Conservation (phyloP, 2,113 vertebrate species). For the Crotophaga sulcirostris region DNA sequence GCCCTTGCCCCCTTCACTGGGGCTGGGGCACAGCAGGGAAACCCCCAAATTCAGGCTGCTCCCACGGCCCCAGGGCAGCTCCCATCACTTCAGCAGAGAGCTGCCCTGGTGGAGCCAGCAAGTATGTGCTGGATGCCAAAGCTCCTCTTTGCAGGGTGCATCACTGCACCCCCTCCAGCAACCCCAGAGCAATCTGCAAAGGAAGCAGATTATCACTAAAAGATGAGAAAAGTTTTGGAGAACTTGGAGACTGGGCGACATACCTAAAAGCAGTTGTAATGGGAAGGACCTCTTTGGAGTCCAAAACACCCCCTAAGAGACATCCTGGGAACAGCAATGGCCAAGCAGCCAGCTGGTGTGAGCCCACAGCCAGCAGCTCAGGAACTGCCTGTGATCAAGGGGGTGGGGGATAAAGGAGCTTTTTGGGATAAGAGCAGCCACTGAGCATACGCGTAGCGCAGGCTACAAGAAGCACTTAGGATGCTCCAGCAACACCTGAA, state of each 20-base stretch:
- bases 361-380: rapidly evolving
- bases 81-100: background rate
- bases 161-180: background rate
- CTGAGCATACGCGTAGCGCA: background rate
- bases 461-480: background rate
- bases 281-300: background rate
- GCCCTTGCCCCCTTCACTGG: background rate
- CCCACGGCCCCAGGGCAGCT: background rate
- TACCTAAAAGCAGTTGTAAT: background rate
- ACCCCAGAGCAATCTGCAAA: background rate
- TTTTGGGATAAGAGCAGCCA: background rate
- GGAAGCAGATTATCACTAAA: background rate
- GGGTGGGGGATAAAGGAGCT: background rate
- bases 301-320: background rate
- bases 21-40: background rate
- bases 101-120: rapidly evolving
- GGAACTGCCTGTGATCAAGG: rapidly evolving
- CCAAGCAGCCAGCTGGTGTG: background rate
- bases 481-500: background rate
- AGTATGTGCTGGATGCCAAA: background rate
- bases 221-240: background rate
- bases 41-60: background rate
- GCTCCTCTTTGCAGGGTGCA: background rate
- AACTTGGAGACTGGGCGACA: background rate
- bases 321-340: rapidly evolving